These are phyloP conservation scores for Gymnoscelis rufifasciata DNA, from an alignment of 2,888 invertebrate genomes.

Conservation along the genomic window DNA sequence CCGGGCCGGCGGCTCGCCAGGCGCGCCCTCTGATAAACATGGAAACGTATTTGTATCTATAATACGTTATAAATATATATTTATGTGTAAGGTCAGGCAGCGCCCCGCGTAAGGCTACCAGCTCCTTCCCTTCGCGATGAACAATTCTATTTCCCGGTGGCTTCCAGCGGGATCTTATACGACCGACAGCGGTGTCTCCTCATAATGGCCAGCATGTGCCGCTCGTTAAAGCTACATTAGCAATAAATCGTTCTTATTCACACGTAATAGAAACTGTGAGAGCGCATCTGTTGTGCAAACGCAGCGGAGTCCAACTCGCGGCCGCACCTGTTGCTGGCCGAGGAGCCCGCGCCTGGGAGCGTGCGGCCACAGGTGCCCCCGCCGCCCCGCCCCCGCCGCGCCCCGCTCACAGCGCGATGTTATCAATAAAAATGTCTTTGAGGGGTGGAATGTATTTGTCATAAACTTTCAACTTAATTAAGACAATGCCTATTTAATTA, in stretches of 20 bases:
- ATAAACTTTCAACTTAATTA: background rate
- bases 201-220: no score
- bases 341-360: slow-evolving; percentile 36
- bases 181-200: no score
- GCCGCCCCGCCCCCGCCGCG: slow-evolving; percentile 10
- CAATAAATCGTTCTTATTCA: slow-evolving; percentile 11
- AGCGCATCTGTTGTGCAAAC: background rate
- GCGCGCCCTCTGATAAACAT: slow-evolving; percentile 19
- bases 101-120: no score
- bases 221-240: no score
- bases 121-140: background rate
- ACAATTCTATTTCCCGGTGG: no score
- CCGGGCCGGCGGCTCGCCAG: background rate
- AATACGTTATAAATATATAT: slow-evolving; percentile 15
- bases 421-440: background rate
- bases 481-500: background rate
- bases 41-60: slow-evolving; percentile 11
- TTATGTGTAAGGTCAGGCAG: slow-evolving; percentile 16
- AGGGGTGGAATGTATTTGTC: slow-evolving; percentile 1
- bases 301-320: background rate
- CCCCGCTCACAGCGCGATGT: slow-evolving; percentile 16
- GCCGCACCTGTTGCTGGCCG: slow-evolving; percentile 19
- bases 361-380: slow-evolving; percentile 41
- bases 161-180: no score
- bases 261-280: slow-evolving; percentile 16